phyloP scores from a whole-genome alignment of 1,140 invertebrate species.

The Stegodyphus dumicola region DNA sequence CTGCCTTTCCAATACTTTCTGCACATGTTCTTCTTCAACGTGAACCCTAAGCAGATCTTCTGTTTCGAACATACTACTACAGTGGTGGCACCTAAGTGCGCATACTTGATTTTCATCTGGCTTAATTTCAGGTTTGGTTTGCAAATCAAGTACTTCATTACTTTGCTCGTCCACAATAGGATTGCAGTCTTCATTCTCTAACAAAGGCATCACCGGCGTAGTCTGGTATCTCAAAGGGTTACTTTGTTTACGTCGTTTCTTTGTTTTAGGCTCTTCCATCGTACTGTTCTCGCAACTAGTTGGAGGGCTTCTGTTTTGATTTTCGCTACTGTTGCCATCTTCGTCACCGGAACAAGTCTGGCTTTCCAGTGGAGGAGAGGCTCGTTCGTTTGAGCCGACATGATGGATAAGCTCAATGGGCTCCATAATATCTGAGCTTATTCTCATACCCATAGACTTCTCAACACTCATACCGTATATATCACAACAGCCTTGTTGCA shows the following conservation, averaged over 20 bases:
- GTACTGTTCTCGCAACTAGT: constrained; percentile 54
- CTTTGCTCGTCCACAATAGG: constrained; percentile 16
- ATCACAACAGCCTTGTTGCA: constrained; percentile 61
- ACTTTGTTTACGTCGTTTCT: constrained; percentile 68
- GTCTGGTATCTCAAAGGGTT: constrained; percentile 65
- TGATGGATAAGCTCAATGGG: constrained; percentile 58
- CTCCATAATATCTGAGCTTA: constrained; percentile 53
- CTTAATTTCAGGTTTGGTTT: constrained; percentile 11
- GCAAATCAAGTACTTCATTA: constrained; percentile 47
- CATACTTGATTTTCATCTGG: constrained; percentile 24
- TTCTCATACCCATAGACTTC: constrained; percentile 52
- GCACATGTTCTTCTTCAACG: constrained; percentile 66
- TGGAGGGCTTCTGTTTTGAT: constrained; percentile 52
- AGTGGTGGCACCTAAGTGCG: constrained; percentile 63
- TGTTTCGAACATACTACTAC: constrained; percentile 62
- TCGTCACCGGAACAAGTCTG: constrained; percentile 55
- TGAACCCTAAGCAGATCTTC: constrained; percentile 65
- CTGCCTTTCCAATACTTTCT: constrained; percentile 63
- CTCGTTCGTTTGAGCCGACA: constrained; percentile 21
- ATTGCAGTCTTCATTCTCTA: constrained; percentile 44
- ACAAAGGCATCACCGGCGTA: constrained; percentile 22
- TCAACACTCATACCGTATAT: constrained; percentile 56
- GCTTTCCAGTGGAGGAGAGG: constrained; percentile 34
- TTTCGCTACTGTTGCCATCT: constrained; percentile 56
- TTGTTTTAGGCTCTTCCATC: constrained; percentile 63